These are phyloP conservation scores for Epicampocera succincta DNA, from an alignment of 2,888 invertebrate species.

Conservation along the genomic window DNA sequence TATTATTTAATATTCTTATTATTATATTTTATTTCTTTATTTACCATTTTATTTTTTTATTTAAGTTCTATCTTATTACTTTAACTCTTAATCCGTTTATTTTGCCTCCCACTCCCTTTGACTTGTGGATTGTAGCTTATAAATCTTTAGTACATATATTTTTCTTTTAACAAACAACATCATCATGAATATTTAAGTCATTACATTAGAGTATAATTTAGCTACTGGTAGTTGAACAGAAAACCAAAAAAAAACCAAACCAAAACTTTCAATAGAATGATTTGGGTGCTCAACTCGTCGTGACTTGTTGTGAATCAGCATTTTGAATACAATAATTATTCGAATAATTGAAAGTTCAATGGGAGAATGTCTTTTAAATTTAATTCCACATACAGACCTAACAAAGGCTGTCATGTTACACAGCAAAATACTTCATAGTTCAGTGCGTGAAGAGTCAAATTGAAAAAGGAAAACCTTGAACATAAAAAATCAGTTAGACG, in stretches of 20 bases:
- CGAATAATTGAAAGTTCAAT: constrained; percentile 6
- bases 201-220: constrained; percentile 17
- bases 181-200: constrained; percentile 23
- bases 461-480: too few species aligned
- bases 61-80: constrained; percentile 34
- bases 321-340: constrained; percentile 19
- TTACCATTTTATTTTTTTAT: constrained; percentile 7
- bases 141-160: constrained; percentile 21
- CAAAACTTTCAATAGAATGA: constrained; percentile 8
- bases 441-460: too few species aligned
- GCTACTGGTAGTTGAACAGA: constrained; percentile 11
- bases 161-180: constrained; percentile 32
- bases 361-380: background rate
- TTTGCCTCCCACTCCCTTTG: background rate
- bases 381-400: too few species aligned
- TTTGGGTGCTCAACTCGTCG: background rate
- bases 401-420: too few species aligned
- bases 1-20: constrained; percentile 34
- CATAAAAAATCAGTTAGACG: too few species aligned
- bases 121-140: constrained; percentile 45
- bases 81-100: constrained; percentile 17
- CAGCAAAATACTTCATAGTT: too few species aligned
- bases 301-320: constrained; percentile 3
- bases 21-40: constrained; percentile 12
- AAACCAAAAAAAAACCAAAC: too few species aligned